Evolutionary conservation across 2,113 vertebrate species (phyloP).

Genomic region (Mixornis gularis): DNA sequence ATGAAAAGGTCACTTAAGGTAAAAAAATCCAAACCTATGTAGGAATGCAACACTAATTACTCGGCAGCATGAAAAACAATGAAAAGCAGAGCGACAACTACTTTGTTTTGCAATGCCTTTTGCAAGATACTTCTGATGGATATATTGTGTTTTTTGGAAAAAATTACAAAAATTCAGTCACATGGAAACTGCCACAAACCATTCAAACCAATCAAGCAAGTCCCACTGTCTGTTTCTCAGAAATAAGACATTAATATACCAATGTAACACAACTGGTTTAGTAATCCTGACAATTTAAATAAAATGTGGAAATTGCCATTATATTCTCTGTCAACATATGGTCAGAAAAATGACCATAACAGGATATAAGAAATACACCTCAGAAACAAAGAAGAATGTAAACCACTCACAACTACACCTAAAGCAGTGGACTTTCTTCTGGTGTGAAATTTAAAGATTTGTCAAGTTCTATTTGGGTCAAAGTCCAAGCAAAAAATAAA

Average conservation of each 20-base stretch:
- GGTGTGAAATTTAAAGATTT: not conserved
- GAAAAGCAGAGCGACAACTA: not conserved
- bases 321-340: not conserved
- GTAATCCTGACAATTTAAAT: not conserved
- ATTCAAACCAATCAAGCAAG: not conserved
- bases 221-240: not conserved
- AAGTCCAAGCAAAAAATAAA: not conserved
- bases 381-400: not conserved
- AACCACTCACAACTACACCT: not conserved
- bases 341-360: not conserved
- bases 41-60: not conserved
- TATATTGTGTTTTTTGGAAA: not conserved
- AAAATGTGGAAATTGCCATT: not conserved
- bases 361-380: not conserved
- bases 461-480: not conserved
- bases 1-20: not conserved
- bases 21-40: not conserved
- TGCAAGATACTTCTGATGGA: not conserved
- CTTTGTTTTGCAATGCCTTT: not conserved
- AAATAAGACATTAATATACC: not conserved
- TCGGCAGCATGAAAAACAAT: not conserved
- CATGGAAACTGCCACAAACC: not conserved
- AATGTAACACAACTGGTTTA: not conserved
- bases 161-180: not conserved
- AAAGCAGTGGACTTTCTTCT: not conserved